phyloP scores from a whole-genome alignment of 2,888 invertebrate genomes.

The Ligdia adustata region DNA sequence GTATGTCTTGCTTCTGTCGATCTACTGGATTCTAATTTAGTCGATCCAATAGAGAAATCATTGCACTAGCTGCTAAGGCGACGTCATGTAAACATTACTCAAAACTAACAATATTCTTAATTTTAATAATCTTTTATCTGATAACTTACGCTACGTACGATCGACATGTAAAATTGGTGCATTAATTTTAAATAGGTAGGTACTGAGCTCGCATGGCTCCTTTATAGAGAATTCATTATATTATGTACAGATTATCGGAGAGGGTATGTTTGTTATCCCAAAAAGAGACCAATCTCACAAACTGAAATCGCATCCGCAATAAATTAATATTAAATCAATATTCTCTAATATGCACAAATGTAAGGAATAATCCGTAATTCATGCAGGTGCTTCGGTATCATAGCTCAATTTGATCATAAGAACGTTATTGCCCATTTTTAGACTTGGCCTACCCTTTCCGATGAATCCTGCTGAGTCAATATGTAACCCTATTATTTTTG shows the following conservation, averaged over 20 bases:
- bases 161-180: conserved; percentile 48
- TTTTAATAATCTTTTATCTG: conserved; percentile 60
- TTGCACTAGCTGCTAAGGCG: conserved; percentile 79
- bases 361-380: too few species aligned
- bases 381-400: too few species aligned
- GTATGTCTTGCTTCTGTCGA: conserved; percentile 6
- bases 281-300: too few species aligned
- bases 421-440: too few species aligned
- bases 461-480: too few species aligned
- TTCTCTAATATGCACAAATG: too few species aligned
- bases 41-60: conserved; percentile 39
- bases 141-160: conserved; percentile 55
- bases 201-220: conserved; percentile 27
- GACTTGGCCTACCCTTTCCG: too few species aligned
- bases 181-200: conserved; percentile 32
- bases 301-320: too few species aligned
- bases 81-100: conserved; percentile 59
- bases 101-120: conserved; percentile 57
- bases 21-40: conserved; percentile 7
- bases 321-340: too few species aligned
- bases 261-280: too few species aligned
- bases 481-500: conserved; percentile 5
- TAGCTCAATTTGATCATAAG: too few species aligned
- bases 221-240: conserved; percentile 9
- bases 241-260: too few species aligned